Conservation (phyloP, 2,888 invertebrate genomes). For the Heliconius aoede region DNA sequence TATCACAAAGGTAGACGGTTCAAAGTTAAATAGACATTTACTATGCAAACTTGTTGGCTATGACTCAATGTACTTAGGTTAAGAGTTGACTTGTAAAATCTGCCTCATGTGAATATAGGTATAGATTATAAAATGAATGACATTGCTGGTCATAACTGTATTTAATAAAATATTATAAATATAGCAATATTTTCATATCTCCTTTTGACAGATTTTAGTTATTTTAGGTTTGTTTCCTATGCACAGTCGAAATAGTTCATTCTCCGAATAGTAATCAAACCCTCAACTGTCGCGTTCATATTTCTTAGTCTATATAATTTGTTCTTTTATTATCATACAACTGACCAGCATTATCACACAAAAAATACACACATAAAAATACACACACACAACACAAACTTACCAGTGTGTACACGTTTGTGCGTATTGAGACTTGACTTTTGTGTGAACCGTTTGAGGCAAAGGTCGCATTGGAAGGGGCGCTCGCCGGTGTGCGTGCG, state of each 20-base stretch:
- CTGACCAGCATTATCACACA: constrained; percentile 2
- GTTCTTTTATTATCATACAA: background rate
- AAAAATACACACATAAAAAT: background rate
- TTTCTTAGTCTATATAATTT: background rate
- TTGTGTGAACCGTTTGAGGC: constrained; percentile 90
- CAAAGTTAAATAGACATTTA: constrained; percentile 12
- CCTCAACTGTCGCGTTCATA: background rate
- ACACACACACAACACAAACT: constrained; percentile 54
- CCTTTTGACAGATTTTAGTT: no score
- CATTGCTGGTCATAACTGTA: constrained; percentile 19
- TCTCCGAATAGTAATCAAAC: background rate
- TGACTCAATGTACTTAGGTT: constrained; percentile 15
- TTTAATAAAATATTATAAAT: no score
- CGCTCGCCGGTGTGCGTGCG: constrained; percentile 91
- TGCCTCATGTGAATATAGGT: constrained; percentile 20
- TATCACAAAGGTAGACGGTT: background rate
- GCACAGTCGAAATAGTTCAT: no score
- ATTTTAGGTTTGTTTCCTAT: no score
- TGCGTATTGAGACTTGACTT: constrained; percentile 92
- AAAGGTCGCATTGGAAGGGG: constrained; percentile 89
- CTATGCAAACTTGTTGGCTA: constrained; percentile 25
- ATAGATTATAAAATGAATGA: constrained; percentile 2
- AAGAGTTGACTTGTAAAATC: constrained; percentile 20
- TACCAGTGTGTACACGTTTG: constrained; percentile 89
- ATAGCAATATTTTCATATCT: no score